A percentile compares a stretch with the other conserved stretches of the same genome.
Conservation (phyloP, 1,140 invertebrate genomes). For the Tyrophagus putrescentiae region DNA sequence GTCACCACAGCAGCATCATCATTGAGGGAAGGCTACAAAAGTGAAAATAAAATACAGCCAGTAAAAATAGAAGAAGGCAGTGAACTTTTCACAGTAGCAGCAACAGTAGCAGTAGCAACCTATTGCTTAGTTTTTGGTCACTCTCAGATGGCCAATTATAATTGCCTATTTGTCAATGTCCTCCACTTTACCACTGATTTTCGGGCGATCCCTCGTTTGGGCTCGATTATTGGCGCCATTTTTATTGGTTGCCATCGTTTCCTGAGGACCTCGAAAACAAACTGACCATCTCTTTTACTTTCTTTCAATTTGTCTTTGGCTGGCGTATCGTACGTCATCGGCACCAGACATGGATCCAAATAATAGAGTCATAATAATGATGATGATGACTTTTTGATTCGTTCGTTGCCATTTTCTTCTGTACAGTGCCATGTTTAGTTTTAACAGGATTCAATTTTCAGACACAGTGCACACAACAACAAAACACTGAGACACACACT, state of each 20-base stretch:
- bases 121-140: too few species aligned
- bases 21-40: too few species aligned
- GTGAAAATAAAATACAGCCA: too few species aligned
- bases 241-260: neutral
- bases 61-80: too few species aligned
- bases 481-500: too few species aligned
- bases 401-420: neutral
- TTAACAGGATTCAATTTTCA: neutral
- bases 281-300: neutral
- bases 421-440: neutral
- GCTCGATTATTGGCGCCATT: slow-evolving; percentile 6
- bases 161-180: slow-evolving; percentile 14
- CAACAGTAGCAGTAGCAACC: too few species aligned
- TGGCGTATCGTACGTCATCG: too few species aligned
- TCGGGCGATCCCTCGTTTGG: neutral
- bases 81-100: too few species aligned
- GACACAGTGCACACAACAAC: too few species aligned
- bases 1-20: too few species aligned
- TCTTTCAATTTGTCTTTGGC: too few species aligned
- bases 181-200: neutral
- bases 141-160: slow-evolving; percentile 6
- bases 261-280: neutral
- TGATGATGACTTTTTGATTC: slow-evolving; percentile 13
- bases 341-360: neutral
- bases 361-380: slow-evolving; percentile 6